Base-by-base conservation (phyloP, 1,140 invertebrate species). In the Neuroterus valhalla region DNA sequence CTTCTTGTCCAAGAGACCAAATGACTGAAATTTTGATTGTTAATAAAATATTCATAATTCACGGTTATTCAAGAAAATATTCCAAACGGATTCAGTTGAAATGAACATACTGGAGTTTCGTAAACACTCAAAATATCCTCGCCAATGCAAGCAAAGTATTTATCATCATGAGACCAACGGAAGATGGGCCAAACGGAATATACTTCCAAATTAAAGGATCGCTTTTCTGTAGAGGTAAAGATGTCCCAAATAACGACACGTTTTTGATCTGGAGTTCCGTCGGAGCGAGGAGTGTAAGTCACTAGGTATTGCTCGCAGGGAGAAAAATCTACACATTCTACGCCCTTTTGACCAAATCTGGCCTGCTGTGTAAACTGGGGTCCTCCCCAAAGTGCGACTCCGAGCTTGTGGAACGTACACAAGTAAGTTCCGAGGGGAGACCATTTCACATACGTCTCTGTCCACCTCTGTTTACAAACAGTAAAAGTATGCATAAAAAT, bases 231-330 rank as follows among this genome's bases (percentile, higher is more conserved):
- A n/a, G 97, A 97, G 42, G 96, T 95, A 89, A 96, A 92, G 62
- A 98, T 96, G 88, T 99, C 98, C 97, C 98, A 99, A 82, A 98
- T 95, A 52, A 97, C 95, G 6, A 98, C 91, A 74, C 94, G 93
- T 81, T 94, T 93, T 67, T 93, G 92, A 76, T 95, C 93, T 2
- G 84, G 89, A 86, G 91, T 85, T 78, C 91, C 90, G 84, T 97
- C 93, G 66, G 92, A 90, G 78, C 94, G 89, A 8, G 96, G 93
- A 76, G 96, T 96, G 87, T 97, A 99, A 0, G 97, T 98, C 0
- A 99, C 97, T 50, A 99, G 88, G 88, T 98, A 99, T 90, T 97
- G 97, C 92, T 99, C 99, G 90, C 96, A 96, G 0, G 98, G 98
- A 50, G 98, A 99, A 88, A 99, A 99, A 80, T 99, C 98, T 72